A percentile compares a stretch with the other conserved stretches of the same genome.
phyloP scores from a whole-genome alignment of 2,888 invertebrate genomes.

The Tiphia femorata region DNA sequence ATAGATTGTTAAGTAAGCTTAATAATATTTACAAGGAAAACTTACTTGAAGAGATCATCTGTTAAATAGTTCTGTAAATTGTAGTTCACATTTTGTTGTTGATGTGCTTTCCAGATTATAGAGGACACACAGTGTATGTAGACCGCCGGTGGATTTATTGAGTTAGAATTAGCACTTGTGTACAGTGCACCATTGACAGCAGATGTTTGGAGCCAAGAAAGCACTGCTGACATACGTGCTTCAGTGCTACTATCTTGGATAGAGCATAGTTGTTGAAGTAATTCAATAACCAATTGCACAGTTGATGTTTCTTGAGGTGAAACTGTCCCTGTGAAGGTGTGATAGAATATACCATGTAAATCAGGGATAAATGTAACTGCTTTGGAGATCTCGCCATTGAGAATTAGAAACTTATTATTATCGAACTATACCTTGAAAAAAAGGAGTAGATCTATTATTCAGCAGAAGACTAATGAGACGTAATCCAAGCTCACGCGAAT shows the following conservation, averaged over 20 bases:
- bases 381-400: neutral
- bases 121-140: conserved; percentile 85
- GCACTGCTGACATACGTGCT: conserved; percentile 76
- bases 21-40: conserved; percentile 5
- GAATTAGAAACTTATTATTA: too few species aligned
- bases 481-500: conserved; percentile 74
- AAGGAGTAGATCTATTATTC: conserved; percentile 70
- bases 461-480: conserved; percentile 73
- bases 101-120: conserved; percentile 82
- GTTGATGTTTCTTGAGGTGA: conserved; percentile 61
- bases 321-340: conserved; percentile 38
- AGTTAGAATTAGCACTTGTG: conserved; percentile 40
- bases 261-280: conserved; percentile 84
- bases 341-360: too few species aligned
- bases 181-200: conserved; percentile 70
- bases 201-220: conserved; percentile 80
- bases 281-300: conserved; percentile 80
- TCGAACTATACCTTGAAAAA: conserved; percentile 58
- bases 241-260: conserved; percentile 72
- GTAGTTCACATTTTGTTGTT: conserved; percentile 72
- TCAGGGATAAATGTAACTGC: neutral
- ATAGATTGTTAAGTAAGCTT: conserved; percentile 5
- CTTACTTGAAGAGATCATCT: conserved; percentile 80
- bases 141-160: conserved; percentile 69
- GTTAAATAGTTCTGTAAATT: conserved; percentile 80